Evolutionary conservation across 2,113 vertebrate genomes (phyloP).

Genomic region (Cepphus grylle): DNA sequence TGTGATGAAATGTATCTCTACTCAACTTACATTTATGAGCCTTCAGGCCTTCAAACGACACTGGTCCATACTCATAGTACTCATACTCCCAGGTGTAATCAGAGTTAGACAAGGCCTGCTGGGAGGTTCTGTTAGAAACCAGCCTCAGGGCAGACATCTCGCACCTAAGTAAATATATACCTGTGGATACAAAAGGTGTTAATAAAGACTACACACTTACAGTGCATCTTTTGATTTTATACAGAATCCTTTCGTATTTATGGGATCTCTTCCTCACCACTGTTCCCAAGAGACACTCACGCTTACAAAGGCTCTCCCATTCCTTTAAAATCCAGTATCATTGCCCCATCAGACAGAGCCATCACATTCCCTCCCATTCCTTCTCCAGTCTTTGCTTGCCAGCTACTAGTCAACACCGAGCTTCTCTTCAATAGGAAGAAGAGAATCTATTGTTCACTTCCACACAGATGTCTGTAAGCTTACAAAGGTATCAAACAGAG

Average conservation of each 20-base stretch:
- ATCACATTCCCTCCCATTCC: background rate
- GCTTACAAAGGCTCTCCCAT: background rate
- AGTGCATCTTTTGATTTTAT: background rate
- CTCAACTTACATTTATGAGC: slow-evolving; percentile 91
- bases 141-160: slow-evolving; percentile 79
- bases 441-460: background rate
- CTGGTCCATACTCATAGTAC: slow-evolving; percentile 91
- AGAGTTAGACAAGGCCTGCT: slow-evolving; percentile 73
- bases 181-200: background rate
- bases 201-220: background rate
- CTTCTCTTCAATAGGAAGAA: background rate
- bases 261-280: background rate
- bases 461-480: background rate
- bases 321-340: background rate
- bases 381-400: background rate
- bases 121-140: slow-evolving; percentile 79
- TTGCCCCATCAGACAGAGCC: background rate
- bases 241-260: background rate
- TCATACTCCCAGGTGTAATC: slow-evolving; percentile 96
- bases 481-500: background rate
- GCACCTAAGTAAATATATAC: slow-evolving; percentile 25
- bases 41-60: slow-evolving; percentile 93
- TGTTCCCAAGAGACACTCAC: background rate
- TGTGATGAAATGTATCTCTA: background rate
- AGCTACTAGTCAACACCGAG: background rate